These are phyloP conservation scores for Pyralis farinalis DNA, from an alignment of 2,888 invertebrate species.

Conservation along the genomic window DNA sequence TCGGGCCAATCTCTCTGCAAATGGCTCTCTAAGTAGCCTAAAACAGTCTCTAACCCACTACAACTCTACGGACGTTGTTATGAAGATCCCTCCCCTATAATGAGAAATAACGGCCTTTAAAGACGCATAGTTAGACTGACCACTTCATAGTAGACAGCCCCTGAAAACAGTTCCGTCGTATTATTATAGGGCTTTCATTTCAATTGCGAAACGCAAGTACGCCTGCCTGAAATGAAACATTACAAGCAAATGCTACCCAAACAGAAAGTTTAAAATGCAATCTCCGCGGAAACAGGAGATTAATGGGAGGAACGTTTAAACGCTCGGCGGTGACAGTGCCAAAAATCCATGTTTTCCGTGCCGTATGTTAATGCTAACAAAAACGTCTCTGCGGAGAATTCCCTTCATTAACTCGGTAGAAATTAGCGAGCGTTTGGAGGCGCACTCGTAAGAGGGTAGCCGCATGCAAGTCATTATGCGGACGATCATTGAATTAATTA, in stretches of 20 bases:
- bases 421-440: constrained; percentile 66
- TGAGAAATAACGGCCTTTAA: constrained; percentile 39
- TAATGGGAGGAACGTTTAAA: constrained; percentile 68
- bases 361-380: constrained; percentile 52
- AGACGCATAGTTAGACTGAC: constrained; percentile 27
- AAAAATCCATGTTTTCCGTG: constrained; percentile 48
- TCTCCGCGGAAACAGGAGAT: constrained; percentile 64
- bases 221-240: constrained; percentile 43
- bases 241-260: constrained; percentile 61
- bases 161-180: constrained; percentile 28
- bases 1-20: constrained; percentile 68
- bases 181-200: constrained; percentile 40
- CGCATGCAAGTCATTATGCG: constrained; percentile 76
- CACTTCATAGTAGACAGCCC: constrained; percentile 19
- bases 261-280: constrained; percentile 72
- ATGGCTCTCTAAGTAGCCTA: constrained; percentile 71
- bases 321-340: constrained; percentile 59
- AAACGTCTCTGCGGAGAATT: constrained; percentile 59
- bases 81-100: constrained; percentile 57
- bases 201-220: constrained; percentile 31
- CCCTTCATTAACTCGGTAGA: constrained; percentile 62
- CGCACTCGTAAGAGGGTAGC: constrained; percentile 49
- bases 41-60: constrained; percentile 51
- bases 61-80: constrained; percentile 52
- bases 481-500: constrained; percentile 79